phyloP scores from a whole-genome alignment of 2,888 invertebrate species.

The Caenorhabditis wallacei region DNA sequence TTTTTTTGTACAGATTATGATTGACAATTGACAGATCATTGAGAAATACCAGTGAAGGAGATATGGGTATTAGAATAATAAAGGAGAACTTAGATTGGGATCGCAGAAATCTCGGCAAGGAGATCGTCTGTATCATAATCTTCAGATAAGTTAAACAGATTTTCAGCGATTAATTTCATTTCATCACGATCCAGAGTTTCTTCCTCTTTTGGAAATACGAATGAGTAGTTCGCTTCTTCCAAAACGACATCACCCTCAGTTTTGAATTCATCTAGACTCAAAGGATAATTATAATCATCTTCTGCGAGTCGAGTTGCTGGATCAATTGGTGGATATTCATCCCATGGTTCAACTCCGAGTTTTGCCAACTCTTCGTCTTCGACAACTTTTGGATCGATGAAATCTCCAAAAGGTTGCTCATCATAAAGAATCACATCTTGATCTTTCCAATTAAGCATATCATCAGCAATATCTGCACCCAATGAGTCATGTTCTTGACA shows the following conservation, averaged over 20 bases:
- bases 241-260: conserved; percentile 21
- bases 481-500: conserved; percentile 34
- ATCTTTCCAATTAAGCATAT: conserved; percentile 33
- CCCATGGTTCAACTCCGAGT: conserved; percentile 46
- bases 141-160: background rate
- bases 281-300: conserved; percentile 13
- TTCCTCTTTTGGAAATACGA: background rate
- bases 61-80: background rate
- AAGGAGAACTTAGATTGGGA: background rate
- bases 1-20: background rate
- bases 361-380: conserved; percentile 10
- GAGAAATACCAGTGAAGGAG: conserved; percentile 1
- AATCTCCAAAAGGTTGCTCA: conserved; percentile 8
- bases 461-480: conserved; percentile 33
- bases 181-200: background rate
- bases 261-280: conserved; percentile 19
- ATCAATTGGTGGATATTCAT: conserved; percentile 56
- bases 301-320: conserved; percentile 34
- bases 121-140: conserved; percentile 8
- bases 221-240: conserved; percentile 17
- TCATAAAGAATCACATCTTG: conserved; percentile 28
- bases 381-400: background rate
- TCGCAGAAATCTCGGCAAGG: background rate
- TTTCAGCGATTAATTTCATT: background rate
- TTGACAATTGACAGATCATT: conserved; percentile 9